Evolutionary conservation across 2,888 invertebrate species (phyloP), one percentile per base, ranked within the genome.

Genomic region (Sthenelais limicola): DNA sequence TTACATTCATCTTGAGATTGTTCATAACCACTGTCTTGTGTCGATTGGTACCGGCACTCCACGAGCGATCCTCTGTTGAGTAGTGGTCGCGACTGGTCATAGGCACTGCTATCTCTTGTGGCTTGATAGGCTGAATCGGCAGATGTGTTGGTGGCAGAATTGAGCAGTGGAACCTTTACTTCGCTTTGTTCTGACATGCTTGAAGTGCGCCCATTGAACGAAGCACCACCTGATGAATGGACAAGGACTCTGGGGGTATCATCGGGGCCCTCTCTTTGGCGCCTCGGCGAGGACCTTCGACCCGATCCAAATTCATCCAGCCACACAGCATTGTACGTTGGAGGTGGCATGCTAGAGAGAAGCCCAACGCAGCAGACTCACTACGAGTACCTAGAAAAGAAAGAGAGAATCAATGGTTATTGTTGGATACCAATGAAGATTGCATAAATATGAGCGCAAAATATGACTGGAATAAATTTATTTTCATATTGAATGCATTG

Each of bases 21-120:
- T 26, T 62, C 62, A 38, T 62, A 62, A 4, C 62, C 62, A 24
- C 62, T 62, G 38, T 62, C 62, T 43, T 62, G 62, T 24, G 62
- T 62, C 35, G 62, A 62, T 43, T 62, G 62, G 62, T 62, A 62
- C 24, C 62, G 35, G 24, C 62, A 62, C 62, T 62, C 62, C 38
- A 62, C 38, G n/a, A 62, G 35, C 38, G 62, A 24, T 15, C 62
- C 38, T 4, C 62, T 15, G 62, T 62, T 62, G 21, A 62, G 62
- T 43, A 62, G 62, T 43, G 62, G 62, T 1, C 38, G 62, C 62
- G 62, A 15, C 62, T 35, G 38, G 30, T 33, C 30, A 24, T 32
- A 28, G 12, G 32, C 30, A 26, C 21, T 1, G 32, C 56, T 15
- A 33, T 56, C 56, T 12, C 5, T 24, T 3, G 62, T 62, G 3